Percentiles rank a stretch among this genome's conserved stretches.
Conservation (phyloP, 2,888 invertebrate genomes). For the Epistrophella euchroma region DNA sequence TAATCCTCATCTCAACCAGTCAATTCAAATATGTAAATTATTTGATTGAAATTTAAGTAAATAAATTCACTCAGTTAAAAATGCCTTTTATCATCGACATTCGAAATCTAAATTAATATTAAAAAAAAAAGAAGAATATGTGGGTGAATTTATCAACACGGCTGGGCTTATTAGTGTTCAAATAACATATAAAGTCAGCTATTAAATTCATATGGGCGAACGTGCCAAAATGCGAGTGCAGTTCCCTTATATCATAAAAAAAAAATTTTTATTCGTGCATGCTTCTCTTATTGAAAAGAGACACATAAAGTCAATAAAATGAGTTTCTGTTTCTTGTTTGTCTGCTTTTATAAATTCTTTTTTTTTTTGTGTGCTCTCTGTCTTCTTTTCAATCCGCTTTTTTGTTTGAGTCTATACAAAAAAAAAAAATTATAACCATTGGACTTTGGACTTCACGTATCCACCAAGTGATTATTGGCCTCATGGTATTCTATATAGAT, state of each 20-base stretch:
- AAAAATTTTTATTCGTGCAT: conserved; percentile 43
- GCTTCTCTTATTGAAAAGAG: conserved; percentile 71
- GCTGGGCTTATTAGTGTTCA: conserved; percentile 44
- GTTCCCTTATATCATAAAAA: conserved; percentile 19
- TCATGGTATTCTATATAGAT: conserved; percentile 35
- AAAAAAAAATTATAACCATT: conserved; percentile 46
- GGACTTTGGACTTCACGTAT: conserved; percentile 76
- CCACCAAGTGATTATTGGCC: conserved; percentile 74
- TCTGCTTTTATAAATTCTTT: conserved; percentile 31
- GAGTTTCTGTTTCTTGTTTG: conserved; percentile 68
- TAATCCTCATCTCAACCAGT: not conserved
- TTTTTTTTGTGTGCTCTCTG: conserved; percentile 1
- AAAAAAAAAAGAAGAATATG: not conserved
- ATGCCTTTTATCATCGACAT: not conserved
- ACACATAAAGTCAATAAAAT: conserved; percentile 74
- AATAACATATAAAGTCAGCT: conserved; percentile 55
- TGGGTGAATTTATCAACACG: conserved; percentile 34
- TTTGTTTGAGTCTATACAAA: conserved; percentile 42
- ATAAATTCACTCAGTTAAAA: conserved; percentile 13
- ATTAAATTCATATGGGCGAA: conserved; percentile 45
- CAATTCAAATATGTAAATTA: conserved; percentile 5
- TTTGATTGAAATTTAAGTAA: conserved; percentile 20
- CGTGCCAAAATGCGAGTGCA: conserved; percentile 66
- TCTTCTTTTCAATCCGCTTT: conserved; percentile 33
- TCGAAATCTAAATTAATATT: conserved; percentile 18